Base-by-base conservation (phyloP, 2,113 vertebrate genomes). In the Neodon shergylaensis region DNA sequence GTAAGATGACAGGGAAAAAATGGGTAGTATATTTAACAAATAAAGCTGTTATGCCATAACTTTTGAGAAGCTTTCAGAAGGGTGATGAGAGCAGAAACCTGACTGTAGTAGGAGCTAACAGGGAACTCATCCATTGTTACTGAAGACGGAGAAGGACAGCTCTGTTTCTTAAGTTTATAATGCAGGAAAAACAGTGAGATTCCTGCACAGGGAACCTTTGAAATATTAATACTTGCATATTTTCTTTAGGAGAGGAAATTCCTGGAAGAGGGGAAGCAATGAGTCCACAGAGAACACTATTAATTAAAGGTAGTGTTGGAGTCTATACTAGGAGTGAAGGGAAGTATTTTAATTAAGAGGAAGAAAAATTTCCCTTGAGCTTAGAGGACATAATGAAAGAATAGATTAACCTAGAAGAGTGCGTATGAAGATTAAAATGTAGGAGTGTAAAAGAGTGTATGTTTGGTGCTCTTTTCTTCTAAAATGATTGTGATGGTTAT, bases 291-390 rank as follows among this genome's bases (percentile, higher is more conserved):
- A 86, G 79, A 26, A 58, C 83, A 54, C 58, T 76, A 78, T 39
- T 66, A 52, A 90, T 79, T 86, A 83, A 13, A 39, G 89, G 12
- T 79, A 19, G 12, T 79, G 31, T 28, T 89, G 33, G 13, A 28
- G 8, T 63, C 52, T 19, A 73, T n/a, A 65, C 9, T n/a, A 3
- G 0, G 90, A 82, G 17, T 66, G 19, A 21, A 96, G 16, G 33
- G 36, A 65, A 76, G 76, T 92, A 33, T 1, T 70, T 96, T 95
- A 95, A 88, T 94, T 91, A 92, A 83, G 39, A 92, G 33, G 13
- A 91, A 89, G 65, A 91, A 86, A 90, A 52, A 78, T 42, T 39
- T 49, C 61, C 58, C 61, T 16, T 31, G 86, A 82, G 81, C 11
- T 92, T 87, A 86, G 54, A 91, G 10, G 16, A 36, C 92, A n/a